Evolutionary conservation across 2,797 vertebrate genomes (phyloP), one percentile per base, ranked within the genome.

Genomic region (Hemibagrus guttatus): DNA sequence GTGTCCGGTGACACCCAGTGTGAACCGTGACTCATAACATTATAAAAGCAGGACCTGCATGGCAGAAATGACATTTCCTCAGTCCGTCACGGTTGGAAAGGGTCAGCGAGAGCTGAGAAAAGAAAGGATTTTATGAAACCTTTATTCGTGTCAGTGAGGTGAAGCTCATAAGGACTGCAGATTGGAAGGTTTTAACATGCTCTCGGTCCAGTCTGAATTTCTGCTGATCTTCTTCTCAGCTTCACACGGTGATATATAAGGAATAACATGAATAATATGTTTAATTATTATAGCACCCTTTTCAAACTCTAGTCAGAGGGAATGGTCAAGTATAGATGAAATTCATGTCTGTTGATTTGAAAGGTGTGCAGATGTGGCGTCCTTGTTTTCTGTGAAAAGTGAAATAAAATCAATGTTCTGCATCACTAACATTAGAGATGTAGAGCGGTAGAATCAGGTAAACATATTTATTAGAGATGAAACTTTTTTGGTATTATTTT

Each of bases 41-140:
- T 89, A 89, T 88, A 79, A 91, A 90, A 87, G 87, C 89, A 84
- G 89, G 80, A 86, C 86, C 85, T 76, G 21, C 56, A 81, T 86
- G 87, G 88, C 86, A 87, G 89, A 91, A 91, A 91, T 90, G 88
- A 90, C 87, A 90, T 90, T 91, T 91, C 89, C 88, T 87, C 69
- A 86, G 81, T 85, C 88, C 75, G 85, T 90, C 90, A 89, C 78
- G 84, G 89, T 76, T 72, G 84, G 89, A 90, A 84, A 89, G 87
- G 85, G 82, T 91, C 87, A 58, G 64, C 84, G 42, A 52, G 79
- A 81, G 84, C 63, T 74, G 87, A 87, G 87, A 72, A 54, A 68
- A 81, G 71, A 46, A 52, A 83, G 84, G 87, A 85, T 89, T 69
- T 88, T 90, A 88, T 87, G 64, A 89, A 90, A 89, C 68, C 76